Evolutionary conservation across 2,888 invertebrate species (phyloP), one percentile per base, ranked within the genome.

Genomic region (Octodonta nipae): DNA sequence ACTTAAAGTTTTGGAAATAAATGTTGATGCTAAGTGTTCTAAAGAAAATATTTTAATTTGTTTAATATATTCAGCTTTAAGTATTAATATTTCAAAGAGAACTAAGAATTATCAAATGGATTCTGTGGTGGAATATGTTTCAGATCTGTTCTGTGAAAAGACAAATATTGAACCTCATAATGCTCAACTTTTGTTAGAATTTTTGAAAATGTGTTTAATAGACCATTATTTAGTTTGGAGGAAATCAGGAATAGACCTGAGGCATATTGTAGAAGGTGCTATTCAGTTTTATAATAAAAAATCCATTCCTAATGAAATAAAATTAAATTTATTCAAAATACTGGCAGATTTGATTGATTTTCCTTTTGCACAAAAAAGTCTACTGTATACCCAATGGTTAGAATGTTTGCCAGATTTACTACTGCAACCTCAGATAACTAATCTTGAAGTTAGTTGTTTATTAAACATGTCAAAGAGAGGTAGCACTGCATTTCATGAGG

Each of bases 21-120:
- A 53, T 26, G 53, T 52, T 4, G 60, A 61, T 5, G 56, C 60
- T 10, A 55, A 60, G 36, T 75, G 71, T 45, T 38, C 65, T 2
- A 57, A 62, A 17, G 68, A 73, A 46, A 75, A 75, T 53, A 54
- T 74, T 3, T 57, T 60, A 4, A 51, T 73, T 22, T 65, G 66
- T 35, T 64, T 65, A 49, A 54, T 71, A 15, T 73, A 65, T 48
- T 68, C 67, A 38, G 47, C 58, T 20, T 61, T 71, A 28, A 65
- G 63, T 54, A 61, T 61, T 14, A 58, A 56, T 37, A 47, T 66
- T 26, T 59, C 61, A 42, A 43, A 62, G 2, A 63, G 65, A 36
- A 56, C 55, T 36, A 57, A 63, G 34, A 45, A 60, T 15, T 44
- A 46, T 24, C 56, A 67, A 45, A 55, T 66, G 30, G 25, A 38